Percentiles rank a stretch among this genome's conserved stretches.
phyloP scores from a whole-genome alignment of 2,888 invertebrate genomes.

The Tetropium fuscum region DNA sequence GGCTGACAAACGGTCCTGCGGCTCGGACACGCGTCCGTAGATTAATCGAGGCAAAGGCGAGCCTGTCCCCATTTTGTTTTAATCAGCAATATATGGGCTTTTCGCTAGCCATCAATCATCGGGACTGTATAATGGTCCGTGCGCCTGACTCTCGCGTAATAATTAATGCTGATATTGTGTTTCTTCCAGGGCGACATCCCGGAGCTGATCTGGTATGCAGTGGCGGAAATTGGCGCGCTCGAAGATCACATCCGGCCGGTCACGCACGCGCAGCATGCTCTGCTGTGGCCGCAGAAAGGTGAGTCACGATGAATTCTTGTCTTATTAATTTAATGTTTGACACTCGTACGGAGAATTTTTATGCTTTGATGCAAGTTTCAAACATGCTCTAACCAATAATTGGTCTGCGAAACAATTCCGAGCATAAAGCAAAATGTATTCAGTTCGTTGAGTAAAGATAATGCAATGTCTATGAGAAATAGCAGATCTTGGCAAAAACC shows the following conservation, averaged over 20 bases:
- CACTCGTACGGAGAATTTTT: too few relatives aligned
- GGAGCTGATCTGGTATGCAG: slow-evolving; percentile 81
- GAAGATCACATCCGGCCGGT: slow-evolving; percentile 72
- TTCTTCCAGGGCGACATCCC: slow-evolving; percentile 66
- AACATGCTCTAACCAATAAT: too few relatives aligned
- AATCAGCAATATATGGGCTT: slow-evolving; percentile 30
- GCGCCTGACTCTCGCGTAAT: slow-evolving; percentile 11
- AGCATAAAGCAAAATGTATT: too few relatives aligned
- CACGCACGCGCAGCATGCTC: slow-evolving; percentile 89
- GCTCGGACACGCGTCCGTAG: slow-evolving; percentile 15
- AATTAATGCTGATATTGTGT: slow-evolving; percentile 41
- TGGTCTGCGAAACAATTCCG: too few relatives aligned
- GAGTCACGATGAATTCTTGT: slow-evolving; percentile 57
- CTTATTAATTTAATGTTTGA: neutral
- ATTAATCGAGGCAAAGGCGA: slow-evolving; percentile 27
- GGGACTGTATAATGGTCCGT: slow-evolving; percentile 20
- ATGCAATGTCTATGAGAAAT: too few relatives aligned
- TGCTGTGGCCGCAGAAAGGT: slow-evolving; percentile 97
- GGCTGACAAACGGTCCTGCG: neutral
- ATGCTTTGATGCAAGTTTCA: too few relatives aligned
- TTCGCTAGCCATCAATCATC: slow-evolving; percentile 34
- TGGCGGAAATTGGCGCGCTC: slow-evolving; percentile 86
- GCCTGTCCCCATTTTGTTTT: slow-evolving; percentile 29
- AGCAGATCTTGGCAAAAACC: too few relatives aligned
- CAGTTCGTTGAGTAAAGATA: too few relatives aligned